phyloP scores from a whole-genome alignment of 2,113 vertebrate genomes.

The Lagenorhynchus albirostris region DNA sequence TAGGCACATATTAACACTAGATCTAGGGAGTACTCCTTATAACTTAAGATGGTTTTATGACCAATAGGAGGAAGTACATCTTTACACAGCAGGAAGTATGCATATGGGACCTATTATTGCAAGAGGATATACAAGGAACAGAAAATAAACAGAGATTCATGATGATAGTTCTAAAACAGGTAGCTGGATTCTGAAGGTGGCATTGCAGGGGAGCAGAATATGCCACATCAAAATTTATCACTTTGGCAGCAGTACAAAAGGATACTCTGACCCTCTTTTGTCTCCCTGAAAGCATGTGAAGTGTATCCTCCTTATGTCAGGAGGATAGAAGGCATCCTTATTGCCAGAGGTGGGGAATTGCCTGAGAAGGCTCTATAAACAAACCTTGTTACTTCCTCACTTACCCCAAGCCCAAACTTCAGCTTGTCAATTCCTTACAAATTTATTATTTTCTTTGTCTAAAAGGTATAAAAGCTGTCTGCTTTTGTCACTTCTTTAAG shows the following conservation, averaged over 20 bases:
- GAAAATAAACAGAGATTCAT: constrained; percentile 1
- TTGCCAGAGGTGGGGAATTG: not conserved
- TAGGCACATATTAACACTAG: not conserved
- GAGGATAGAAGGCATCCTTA: not conserved
- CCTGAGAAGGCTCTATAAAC: not conserved
- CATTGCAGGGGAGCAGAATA: not conserved
- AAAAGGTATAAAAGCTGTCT: not conserved
- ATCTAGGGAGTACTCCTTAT: not conserved
- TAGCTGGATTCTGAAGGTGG: not conserved
- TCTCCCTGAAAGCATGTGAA: not conserved
- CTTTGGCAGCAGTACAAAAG: not conserved
- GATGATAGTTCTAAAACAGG: not conserved
- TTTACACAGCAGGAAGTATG: not conserved
- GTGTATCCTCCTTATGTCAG: not conserved
- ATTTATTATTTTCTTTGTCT: not conserved
- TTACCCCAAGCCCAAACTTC: not conserved
- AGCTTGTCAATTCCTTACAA: not conserved
- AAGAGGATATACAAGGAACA: not conserved
- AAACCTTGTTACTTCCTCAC: not conserved
- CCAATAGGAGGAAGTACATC: not conserved
- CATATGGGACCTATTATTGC: not conserved
- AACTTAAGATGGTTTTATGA: constrained; percentile 12
- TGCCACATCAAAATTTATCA: not conserved
- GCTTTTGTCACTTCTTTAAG: not conserved
- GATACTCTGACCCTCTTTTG: not conserved